Percentiles rank a stretch among this genome's conserved stretches.
Evolutionary conservation across 2,888 invertebrate species (phyloP).

Genomic region (Onchidella celtica): DNA sequence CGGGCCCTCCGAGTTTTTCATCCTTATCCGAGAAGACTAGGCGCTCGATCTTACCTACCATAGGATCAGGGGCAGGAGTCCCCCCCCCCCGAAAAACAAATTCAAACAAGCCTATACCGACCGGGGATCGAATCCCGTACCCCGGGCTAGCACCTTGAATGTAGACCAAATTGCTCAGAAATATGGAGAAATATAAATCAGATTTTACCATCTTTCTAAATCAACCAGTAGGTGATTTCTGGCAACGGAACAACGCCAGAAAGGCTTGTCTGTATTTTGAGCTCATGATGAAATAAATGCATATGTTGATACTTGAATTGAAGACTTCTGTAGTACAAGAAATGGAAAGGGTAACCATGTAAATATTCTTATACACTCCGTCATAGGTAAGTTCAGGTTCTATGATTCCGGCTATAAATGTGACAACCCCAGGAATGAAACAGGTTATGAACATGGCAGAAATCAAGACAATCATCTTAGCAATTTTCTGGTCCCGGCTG

Average conservation of each 20-base stretch:
- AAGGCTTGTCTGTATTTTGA: slow-evolving; percentile 1
- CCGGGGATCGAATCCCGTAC: too few relatives aligned
- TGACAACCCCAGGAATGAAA: not conserved
- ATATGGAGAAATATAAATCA: too few relatives aligned
- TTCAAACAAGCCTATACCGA: not conserved
- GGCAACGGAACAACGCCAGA: not conserved
- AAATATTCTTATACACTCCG: not conserved
- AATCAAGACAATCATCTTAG: slow-evolving; percentile 22
- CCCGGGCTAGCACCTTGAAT: too few relatives aligned
- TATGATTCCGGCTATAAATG: not conserved
- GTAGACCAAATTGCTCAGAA: too few relatives aligned
- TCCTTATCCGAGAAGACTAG: too few relatives aligned
- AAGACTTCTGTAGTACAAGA: not conserved
- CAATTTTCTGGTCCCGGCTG: not conserved
- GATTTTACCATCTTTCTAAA: too few relatives aligned
- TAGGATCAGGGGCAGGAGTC: too few relatives aligned
- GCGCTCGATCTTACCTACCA: too few relatives aligned
- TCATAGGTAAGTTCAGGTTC: slow-evolving; percentile 2
- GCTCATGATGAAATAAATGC: slow-evolving; percentile 9
- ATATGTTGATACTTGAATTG: slow-evolving; percentile 22
- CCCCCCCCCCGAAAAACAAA: not conserved
- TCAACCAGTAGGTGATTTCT: too few relatives aligned
- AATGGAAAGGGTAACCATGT: not conserved
- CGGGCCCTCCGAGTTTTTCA: too few relatives aligned
- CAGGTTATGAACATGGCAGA: slow-evolving; percentile 9